Conservation (phyloP, 2,888 invertebrate species). For the Leptinotarsa peninsularis region DNA sequence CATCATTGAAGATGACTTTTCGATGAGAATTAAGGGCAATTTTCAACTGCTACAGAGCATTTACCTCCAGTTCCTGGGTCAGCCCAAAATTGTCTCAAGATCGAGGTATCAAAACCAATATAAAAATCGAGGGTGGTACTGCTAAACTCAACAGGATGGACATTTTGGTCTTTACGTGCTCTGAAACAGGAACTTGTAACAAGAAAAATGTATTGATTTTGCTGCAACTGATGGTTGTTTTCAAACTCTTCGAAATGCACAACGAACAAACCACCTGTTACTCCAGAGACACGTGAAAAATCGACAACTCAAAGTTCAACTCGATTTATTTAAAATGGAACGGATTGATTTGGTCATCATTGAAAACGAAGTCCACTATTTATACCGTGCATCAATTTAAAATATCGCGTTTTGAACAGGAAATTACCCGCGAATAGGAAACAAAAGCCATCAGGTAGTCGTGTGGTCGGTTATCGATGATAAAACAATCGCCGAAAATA, state of each 20-base stretch:
- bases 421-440: constrained; percentile 40
- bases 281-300: background rate
- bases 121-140: too few species aligned
- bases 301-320: background rate
- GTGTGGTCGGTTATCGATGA: constrained; percentile 41
- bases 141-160: too few species aligned
- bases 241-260: background rate
- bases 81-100: too few species aligned
- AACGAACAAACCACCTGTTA: constrained; percentile 7
- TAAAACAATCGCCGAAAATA: constrained; percentile 59
- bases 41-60: too few species aligned
- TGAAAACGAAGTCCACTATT: constrained; percentile 28
- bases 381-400: constrained; percentile 36
- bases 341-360: constrained; percentile 21
- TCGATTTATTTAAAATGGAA: constrained; percentile 11
- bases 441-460: constrained; percentile 46
- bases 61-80: too few species aligned
- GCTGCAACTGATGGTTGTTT: too few species aligned
- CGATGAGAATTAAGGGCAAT: too few species aligned
- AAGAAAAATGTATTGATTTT: too few species aligned
- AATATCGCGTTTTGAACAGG: constrained; percentile 49
- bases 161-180: too few species aligned
- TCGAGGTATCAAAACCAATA: too few species aligned
- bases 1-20: too few species aligned
- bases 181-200: too few species aligned